Conservation (phyloP, 1,140 invertebrate species). For the Hycleus phaleratus region DNA sequence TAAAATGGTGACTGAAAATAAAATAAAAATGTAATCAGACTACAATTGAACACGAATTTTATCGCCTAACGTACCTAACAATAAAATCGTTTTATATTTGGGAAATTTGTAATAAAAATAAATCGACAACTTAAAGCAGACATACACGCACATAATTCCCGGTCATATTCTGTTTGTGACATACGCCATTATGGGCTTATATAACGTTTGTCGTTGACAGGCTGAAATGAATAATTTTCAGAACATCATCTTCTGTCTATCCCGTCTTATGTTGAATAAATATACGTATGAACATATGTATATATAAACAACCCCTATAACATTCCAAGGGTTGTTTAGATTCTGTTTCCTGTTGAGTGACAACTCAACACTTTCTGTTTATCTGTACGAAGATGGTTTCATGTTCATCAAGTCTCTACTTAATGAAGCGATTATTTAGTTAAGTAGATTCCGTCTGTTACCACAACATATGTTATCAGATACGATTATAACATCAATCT, state of each 20-base stretch:
- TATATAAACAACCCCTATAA: no score
- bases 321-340: not conserved
- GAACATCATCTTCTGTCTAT: slow-evolving; percentile 1
- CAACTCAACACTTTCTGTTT: slow-evolving; percentile 4
- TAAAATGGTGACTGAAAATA: no score
- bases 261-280: not conserved
- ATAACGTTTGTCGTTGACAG: slow-evolving; percentile 7
- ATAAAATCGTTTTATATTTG: no score
- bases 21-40: no score
- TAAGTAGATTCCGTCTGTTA: not conserved
- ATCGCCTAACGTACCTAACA: no score
- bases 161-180: not conserved
- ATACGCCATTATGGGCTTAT: slow-evolving; percentile 4
- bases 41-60: no score
- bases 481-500: no score
- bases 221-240: slow-evolving; percentile 13
- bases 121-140: no score
- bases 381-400: not conserved
- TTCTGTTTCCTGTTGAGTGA: slow-evolving; percentile 12
- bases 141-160: no score
- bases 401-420: not conserved
- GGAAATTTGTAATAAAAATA: no score
- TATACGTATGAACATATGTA: no score
- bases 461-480: no score
- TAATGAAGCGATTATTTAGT: slow-evolving; percentile 9